Evolutionary conservation across 2,797 vertebrate genomes (phyloP), one percentile per base, ranked within the genome.

Genomic region (Leptodactylus fallax): DNA sequence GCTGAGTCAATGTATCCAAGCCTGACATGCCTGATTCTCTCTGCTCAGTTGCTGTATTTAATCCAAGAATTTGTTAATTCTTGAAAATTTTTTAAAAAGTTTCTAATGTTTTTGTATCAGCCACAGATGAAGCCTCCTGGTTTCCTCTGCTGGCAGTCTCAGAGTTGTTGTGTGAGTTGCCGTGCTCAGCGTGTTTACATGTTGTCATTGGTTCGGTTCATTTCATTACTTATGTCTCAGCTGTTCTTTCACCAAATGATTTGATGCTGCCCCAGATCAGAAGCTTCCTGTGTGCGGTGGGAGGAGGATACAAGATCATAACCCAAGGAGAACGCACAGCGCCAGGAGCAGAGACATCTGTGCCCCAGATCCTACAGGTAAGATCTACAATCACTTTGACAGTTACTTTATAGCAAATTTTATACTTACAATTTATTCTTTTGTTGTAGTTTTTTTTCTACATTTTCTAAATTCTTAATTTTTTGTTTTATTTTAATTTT

Each of bases 291-390:
- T 85, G 47, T 79, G 84, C 27, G 47, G 45, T 12, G 45, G 74
- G 74, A 79, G 84, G 84, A 76, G 84, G 84, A 36, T 55, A 65
- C 10, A n/a, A 21, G 49, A 65, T 23, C 84, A 51, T 12, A 55
- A 79, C 58, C 74, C 83, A 27, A 74, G 77, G 58, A 61, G 74
- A 51, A 67, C 7, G 36, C 61, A n/a, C 58, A 36, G 36, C 72
- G 2, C 47, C 74, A 11, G 72, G 56, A 77, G 56, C 23, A 51
- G 58, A 79, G 47, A 79, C 84, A 85, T 77, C 84, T 85, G 84
- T 85, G 84, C 74, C 84, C 84, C 74, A 85, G 72, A 85, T 85
- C 84, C 84, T 78, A 23, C 47, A 79, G 84, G 84, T 85, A 79
- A 79, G 58, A 36, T 8, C 16, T 58, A 63, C 19, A 12, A 60